These are phyloP conservation scores for Sprattus sprattus DNA, from an alignment of 2,113 vertebrate species.

Conservation along the genomic window DNA sequence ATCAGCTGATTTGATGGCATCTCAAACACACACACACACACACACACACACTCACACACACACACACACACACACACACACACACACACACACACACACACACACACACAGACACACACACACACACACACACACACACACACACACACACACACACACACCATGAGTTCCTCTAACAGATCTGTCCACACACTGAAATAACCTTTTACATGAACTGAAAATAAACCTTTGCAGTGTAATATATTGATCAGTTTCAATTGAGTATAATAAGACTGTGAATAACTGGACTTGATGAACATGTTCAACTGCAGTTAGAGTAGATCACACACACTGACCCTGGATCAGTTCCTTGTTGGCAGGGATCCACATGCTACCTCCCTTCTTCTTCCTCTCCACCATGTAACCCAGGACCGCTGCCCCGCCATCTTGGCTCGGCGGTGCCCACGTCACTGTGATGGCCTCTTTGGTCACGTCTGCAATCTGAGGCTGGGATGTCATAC, in stretches of 20 bases:
- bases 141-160: background rate
- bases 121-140: slow-evolving; percentile 2
- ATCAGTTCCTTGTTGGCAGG: slow-evolving; percentile 63
- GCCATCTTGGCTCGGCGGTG: slow-evolving; percentile 56
- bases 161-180: no score
- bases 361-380: slow-evolving; percentile 67
- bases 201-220: no score
- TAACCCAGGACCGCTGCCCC: slow-evolving; percentile 62
- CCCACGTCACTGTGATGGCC: slow-evolving; percentile 64
- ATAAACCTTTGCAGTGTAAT: no score
- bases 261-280: no score
- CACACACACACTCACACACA: background rate
- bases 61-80: no score
- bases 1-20: no score
- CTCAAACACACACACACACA: background rate
- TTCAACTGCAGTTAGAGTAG: no score
- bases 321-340: slow-evolving; percentile 58
- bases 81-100: no score
- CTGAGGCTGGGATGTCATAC: slow-evolving; percentile 57
- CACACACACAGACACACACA: no score
- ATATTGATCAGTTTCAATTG: no score
- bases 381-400: slow-evolving; percentile 65
- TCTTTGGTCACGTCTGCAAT: slow-evolving; percentile 67
- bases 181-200: no score
- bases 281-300: no score